A percentile compares a stretch with the other conserved stretches of the same genome.
Evolutionary conservation across 2,797 vertebrate genomes (phyloP).

Genomic region (Mareca penelope): DNA sequence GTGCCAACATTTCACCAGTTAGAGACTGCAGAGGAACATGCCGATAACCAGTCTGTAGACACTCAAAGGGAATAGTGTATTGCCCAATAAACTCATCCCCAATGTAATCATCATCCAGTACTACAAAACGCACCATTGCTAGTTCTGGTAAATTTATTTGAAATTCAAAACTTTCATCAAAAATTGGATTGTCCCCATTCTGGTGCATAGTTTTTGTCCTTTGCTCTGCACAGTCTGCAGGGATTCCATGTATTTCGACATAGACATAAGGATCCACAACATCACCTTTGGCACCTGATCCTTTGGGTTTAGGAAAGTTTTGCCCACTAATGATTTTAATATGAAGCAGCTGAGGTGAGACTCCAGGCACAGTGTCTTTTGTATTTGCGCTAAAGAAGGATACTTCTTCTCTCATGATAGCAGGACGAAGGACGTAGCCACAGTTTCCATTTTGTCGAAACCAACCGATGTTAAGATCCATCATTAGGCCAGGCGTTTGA

Average conservation of each 20-base stretch:
- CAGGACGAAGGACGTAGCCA: conserved; percentile 93
- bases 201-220: conserved; percentile 96
- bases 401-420: conserved; percentile 97
- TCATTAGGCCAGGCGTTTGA: conserved; percentile 97
- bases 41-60: conserved; percentile 96
- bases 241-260: conserved; percentile 97
- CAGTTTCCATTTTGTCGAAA: conserved; percentile 98
- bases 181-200: conserved; percentile 95
- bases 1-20: conserved; percentile 91
- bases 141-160: conserved; percentile 97
- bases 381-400: conserved; percentile 99
- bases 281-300: conserved; percentile 97
- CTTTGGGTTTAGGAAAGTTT: conserved; percentile 98
- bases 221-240: conserved; percentile 96
- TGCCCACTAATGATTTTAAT: conserved; percentile 99
- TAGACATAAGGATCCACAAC: conserved; percentile 97
- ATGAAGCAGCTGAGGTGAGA: conserved; percentile 96
- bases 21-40: conserved; percentile 95
- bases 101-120: conserved; percentile 97
- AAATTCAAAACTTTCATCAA: conserved; percentile 99
- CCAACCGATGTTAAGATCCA: conserved; percentile 98
- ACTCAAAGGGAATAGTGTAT: conserved; percentile 97
- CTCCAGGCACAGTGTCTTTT: conserved; percentile 96
- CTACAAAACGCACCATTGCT: conserved; percentile 97
- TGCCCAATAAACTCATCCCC: conserved; percentile 98